Evolutionary conservation across 2,113 vertebrate species (phyloP).

Genomic region (Notechis scutatus): DNA sequence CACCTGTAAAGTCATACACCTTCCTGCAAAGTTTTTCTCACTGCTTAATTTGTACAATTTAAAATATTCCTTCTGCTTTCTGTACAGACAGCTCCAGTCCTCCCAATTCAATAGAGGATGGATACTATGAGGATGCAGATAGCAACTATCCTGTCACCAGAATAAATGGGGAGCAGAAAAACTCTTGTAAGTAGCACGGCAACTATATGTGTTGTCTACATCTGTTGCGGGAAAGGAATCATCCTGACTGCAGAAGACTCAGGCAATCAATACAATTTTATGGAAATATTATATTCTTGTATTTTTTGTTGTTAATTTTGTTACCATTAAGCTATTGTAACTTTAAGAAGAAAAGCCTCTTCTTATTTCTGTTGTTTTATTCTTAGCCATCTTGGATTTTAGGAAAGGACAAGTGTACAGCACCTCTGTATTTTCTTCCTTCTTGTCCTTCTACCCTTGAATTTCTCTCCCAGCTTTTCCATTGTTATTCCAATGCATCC

Average conservation of each 20-base stretch:
- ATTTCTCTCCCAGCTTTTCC: not conserved
- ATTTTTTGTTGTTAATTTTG: not conserved
- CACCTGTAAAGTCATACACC: not conserved
- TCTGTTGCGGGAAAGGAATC: accelerated
- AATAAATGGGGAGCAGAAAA: constrained; percentile 87
- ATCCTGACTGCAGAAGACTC: not conserved
- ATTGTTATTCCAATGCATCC: not conserved
- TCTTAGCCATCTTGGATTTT: not conserved
- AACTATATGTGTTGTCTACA: not conserved
- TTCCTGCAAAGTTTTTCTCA: not conserved
- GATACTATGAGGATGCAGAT: constrained; percentile 96
- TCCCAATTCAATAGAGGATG: constrained; percentile 86
- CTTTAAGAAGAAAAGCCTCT: not conserved
- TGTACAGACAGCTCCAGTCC: constrained; percentile 84
- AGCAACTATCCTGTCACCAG: constrained; percentile 88
- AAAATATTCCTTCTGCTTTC: constrained; percentile 32
- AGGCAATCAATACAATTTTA: not conserved
- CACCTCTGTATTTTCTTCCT: not conserved
- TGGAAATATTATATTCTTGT: not conserved
- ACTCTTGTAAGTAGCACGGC: constrained; percentile 78
- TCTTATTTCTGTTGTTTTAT: not conserved
- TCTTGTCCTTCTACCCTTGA: not conserved
- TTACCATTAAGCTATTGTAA: not conserved
- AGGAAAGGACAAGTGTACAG: not conserved
- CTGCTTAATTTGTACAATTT: not conserved